A percentile compares a stretch with the other conserved stretches of the same genome.
Conservation (phyloP, 92 coral and sea anemone genomes). For the Umimayanthus chanpuru region DNA sequence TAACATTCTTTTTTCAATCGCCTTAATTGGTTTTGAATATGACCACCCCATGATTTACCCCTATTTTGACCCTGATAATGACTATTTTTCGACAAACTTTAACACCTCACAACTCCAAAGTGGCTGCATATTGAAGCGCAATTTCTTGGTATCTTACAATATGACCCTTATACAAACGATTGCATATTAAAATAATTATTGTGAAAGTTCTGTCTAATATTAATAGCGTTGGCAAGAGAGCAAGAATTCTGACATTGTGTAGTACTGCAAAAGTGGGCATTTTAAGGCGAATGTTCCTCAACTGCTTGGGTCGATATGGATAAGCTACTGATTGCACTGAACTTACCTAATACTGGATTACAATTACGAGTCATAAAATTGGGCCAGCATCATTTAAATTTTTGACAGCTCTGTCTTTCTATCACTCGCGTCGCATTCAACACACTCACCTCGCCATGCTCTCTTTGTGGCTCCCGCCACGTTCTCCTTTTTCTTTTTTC, state of each 20-base stretch:
- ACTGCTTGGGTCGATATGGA: not conserved
- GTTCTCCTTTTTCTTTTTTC: constrained; percentile 22
- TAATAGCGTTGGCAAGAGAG: constrained; percentile 19
- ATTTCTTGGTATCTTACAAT: too few relatives aligned
- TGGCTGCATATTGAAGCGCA: too few relatives aligned
- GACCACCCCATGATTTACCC: too few relatives aligned
- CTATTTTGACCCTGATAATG: too few relatives aligned
- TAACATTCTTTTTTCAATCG: too few relatives aligned
- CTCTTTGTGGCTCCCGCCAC: constrained; percentile 44
- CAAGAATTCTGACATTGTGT: constrained; percentile 23
- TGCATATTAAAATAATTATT: not conserved
- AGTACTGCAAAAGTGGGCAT: not conserved
- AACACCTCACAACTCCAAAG: too few relatives aligned
- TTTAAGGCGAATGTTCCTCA: not conserved
- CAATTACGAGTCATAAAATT: not conserved
- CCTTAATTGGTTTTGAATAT: too few relatives aligned
- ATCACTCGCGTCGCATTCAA: constrained; percentile 43
- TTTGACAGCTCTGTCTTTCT: constrained; percentile 42
- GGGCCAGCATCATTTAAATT: not conserved
- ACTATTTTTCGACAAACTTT: too few relatives aligned
- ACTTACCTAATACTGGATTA: not conserved
- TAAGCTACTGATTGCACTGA: constrained; percentile 1
- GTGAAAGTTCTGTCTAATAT: constrained; percentile 20
- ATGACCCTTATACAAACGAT: constrained; percentile 21
- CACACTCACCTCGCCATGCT: constrained; percentile 13